These are phyloP conservation scores for Nemopilema nomurai DNA, from an alignment of 30 jellyfish, hydroid and myxozoan species.

Conservation along the genomic window DNA sequence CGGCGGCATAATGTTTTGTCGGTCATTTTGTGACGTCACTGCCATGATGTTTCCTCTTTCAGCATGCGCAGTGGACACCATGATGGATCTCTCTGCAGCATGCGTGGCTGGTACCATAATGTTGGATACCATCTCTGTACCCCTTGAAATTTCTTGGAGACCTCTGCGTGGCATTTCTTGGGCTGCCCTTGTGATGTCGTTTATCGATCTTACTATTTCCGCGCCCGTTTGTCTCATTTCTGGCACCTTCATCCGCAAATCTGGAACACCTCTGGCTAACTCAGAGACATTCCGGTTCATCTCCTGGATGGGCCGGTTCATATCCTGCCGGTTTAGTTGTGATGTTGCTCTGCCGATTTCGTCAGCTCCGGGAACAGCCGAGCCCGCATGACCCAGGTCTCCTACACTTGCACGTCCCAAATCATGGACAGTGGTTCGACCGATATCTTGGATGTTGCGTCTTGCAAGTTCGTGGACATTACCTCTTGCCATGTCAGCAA, in stretches of 20 bases:
- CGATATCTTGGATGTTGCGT: constrained; percentile 25
- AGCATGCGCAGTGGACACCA: constrained; percentile 60
- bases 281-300: constrained; percentile 30
- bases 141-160: constrained; percentile 46
- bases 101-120: constrained; percentile 59
- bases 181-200: constrained; percentile 36
- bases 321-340: constrained; percentile 38
- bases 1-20: constrained; percentile 51
- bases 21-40: constrained; percentile 51
- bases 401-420: constrained; percentile 50
- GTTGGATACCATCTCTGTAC: constrained; percentile 47
- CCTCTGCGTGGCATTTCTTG: constrained; percentile 57
- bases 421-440: constrained; percentile 37
- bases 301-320: constrained; percentile 42
- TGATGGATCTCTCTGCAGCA: constrained; percentile 36
- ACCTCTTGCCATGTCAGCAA: constrained; percentile 36
- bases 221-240: constrained; percentile 36
- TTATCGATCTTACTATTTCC: constrained; percentile 35
- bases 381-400: constrained; percentile 53
- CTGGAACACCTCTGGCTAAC: constrained; percentile 47
- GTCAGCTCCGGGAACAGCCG: constrained; percentile 23
- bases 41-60: constrained; percentile 58
- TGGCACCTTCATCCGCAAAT: constrained; percentile 60
- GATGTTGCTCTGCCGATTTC: constrained; percentile 50
- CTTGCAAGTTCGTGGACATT: constrained; percentile 36